Base-by-base conservation (phyloP, 2,888 invertebrate genomes). In the Drosophila paramelanica region DNA sequence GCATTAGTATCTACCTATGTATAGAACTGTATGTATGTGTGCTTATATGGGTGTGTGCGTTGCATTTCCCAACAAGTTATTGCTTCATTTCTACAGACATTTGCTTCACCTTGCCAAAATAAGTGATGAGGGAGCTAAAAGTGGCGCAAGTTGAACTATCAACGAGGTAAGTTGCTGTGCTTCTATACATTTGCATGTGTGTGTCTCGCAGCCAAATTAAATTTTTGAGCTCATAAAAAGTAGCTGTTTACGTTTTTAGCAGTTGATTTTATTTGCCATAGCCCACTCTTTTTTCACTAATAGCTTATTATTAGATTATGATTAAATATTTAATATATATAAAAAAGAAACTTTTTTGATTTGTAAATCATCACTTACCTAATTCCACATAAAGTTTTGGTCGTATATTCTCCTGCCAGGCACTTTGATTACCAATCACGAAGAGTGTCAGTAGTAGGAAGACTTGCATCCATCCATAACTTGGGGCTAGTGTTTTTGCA, bases 351-450 rank as follows among this genome's bases (percentile, higher is more conserved):
- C 17, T 17, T 1, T 17, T 17, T 23, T 23, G 23, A 2, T 23
- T 23, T 23, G 23, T 23, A 23, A 23, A 4, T 23, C 23, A 23
- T 8, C 6, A 95, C 96, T 96, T 93, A 97, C 97, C 97, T 95
- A 97, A 94, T 95, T 97, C 96, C 93, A 97, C 97, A 94, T 96
- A 96, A 95, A 97, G 96, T 95, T 97, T 97, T 91, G 97, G 97
- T 94, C 97, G 94, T 93, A 96, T 95, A 93, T 97, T 97, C 93
- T 97, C 97, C 95, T 97, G 97, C 97, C 97, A 97, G 90, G 96
- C 96, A 92, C 92, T 92, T 92, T 92, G 90, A 91, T 92, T 92
- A 89, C 92, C 92, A 89, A 92, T 91, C 90, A 92, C 92, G 89
- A 89, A 91, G 79, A 92, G 82, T 84, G 91, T 89, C 85, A 92